These are phyloP conservation scores for Prosapia bicincta DNA, from an alignment of 2,888 invertebrate genomes.

Conservation along the genomic window DNA sequence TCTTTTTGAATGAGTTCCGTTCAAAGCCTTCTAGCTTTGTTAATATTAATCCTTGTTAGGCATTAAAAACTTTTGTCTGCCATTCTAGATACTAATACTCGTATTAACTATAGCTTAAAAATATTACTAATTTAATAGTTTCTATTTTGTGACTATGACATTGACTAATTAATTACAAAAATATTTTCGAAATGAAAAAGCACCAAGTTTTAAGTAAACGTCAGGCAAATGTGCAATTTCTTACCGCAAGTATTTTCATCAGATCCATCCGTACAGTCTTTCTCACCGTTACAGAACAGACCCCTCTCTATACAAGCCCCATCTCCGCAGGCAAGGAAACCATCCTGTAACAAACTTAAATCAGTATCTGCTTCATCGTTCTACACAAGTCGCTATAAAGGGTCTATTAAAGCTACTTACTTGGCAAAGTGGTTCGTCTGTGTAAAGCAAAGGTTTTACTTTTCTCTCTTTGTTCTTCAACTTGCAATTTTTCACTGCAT, in stretches of 20 bases:
- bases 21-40: too few relatives aligned
- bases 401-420: conserved; percentile 34
- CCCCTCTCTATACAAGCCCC: conserved; percentile 82
- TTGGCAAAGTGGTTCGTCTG: conserved; percentile 81
- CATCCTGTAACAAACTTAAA: conserved; percentile 55
- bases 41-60: too few relatives aligned
- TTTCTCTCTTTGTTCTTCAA: conserved; percentile 85
- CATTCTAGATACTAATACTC: too few relatives aligned
- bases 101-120: too few relatives aligned
- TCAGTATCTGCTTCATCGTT: neutral
- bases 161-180: too few relatives aligned
- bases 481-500: conserved; percentile 89
- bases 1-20: too few relatives aligned
- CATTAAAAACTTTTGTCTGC: too few relatives aligned
- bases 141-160: too few relatives aligned
- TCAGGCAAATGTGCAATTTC: too few relatives aligned
- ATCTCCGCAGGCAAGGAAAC: conserved; percentile 84
- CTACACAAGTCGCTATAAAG: neutral
- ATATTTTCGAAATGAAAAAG: too few relatives aligned
- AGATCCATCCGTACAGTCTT: conserved; percentile 83
- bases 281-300: conserved; percentile 90
- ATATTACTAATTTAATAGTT: too few relatives aligned
- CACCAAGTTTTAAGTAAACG: too few relatives aligned
- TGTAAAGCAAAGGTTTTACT: conserved; percentile 79
- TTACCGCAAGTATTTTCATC: conserved; percentile 89